Evolutionary conservation across 1,140 invertebrate species (phyloP), one percentile per base, ranked within the genome.

Genomic region (Diorhabda sublineata): DNA sequence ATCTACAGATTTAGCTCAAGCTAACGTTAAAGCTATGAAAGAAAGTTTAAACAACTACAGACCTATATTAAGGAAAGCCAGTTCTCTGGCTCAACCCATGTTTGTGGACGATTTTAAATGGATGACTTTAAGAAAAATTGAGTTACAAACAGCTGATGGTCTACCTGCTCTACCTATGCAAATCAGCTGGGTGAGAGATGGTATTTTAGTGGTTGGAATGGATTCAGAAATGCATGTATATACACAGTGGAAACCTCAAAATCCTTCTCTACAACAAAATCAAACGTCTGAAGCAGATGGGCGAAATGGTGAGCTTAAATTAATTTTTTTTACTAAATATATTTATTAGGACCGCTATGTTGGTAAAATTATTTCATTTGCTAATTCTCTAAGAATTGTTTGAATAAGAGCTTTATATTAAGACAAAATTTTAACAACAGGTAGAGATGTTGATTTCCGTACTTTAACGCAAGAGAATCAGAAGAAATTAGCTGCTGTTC

Each of bases 191-290:
- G 97, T 98, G 1, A 87, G 97, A 45, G 96, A 98, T 77, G 98
- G 98, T 3, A 96, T 99, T 71, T 84, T 99, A 3, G 95, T 99
- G 0, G 96, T 99, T 4, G 98, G 97, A 42, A 98, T 99, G 96
- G 96, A 98, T 78, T 99, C 96, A 45, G 98, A 99, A 82, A 98
- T 99, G 95, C 96, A 99, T 76, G 96, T 99, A 0, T 99, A 98
- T 79, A 97, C 96, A 0, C 98, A 99, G 80, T 99, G 98, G 97
- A 94, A 93, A 75, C 91, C 92, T 2, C 88, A 89, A 73, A 84
- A 78, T 66, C 70, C 71, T 26, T 81, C 80, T 82, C 58, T 71
- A 47, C 70, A 71, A 56, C 72, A 73, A 67, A 64, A 64, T 7
- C 58, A 70, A 6, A 45, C 64, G 9, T 74, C 56, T 42, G 74